These are phyloP conservation scores for Tichodroma muraria DNA, from an alignment of 2,113 vertebrate species.

Conservation along the genomic window DNA sequence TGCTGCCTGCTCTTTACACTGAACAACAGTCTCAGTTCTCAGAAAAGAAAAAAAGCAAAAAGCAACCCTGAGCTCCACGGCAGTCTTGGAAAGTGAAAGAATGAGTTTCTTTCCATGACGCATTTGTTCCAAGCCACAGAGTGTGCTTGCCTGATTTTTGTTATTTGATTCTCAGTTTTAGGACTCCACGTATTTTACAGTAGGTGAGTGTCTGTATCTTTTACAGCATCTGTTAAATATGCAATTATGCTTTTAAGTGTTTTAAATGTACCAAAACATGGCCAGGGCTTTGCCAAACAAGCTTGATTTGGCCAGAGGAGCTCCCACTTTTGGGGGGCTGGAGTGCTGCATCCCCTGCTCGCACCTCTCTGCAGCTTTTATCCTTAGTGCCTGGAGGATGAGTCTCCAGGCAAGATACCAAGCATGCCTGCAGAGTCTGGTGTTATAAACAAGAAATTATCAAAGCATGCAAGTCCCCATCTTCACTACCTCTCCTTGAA, in stretches of 20 bases:
- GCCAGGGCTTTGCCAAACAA: not conserved
- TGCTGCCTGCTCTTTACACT: not conserved
- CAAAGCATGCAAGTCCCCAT: not conserved
- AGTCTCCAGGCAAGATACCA: not conserved
- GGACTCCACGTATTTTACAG: rapidly evolving
- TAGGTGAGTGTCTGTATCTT: not conserved
- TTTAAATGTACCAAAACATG: not conserved
- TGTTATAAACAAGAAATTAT: not conserved
- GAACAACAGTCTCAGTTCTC: not conserved
- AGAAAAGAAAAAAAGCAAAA: not conserved
- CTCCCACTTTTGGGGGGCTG: not conserved
- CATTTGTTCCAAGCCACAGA: not conserved
- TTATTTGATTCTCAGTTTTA: not conserved
- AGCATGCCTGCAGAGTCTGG: not conserved
- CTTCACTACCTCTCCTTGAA: not conserved
- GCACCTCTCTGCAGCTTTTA: not conserved
- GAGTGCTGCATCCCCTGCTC: not conserved
- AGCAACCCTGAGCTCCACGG: not conserved
- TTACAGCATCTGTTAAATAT: not conserved
- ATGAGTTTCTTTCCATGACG: not conserved
- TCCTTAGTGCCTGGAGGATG: not conserved
- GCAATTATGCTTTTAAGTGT: not conserved
- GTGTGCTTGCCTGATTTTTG: not conserved
- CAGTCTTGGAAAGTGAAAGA: not conserved
- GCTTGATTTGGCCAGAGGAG: not conserved